Percentiles rank a stretch among this genome's conserved stretches.
phyloP scores from a whole-genome alignment of 2,888 invertebrate genomes.

The Linnaemya tessellans region DNA sequence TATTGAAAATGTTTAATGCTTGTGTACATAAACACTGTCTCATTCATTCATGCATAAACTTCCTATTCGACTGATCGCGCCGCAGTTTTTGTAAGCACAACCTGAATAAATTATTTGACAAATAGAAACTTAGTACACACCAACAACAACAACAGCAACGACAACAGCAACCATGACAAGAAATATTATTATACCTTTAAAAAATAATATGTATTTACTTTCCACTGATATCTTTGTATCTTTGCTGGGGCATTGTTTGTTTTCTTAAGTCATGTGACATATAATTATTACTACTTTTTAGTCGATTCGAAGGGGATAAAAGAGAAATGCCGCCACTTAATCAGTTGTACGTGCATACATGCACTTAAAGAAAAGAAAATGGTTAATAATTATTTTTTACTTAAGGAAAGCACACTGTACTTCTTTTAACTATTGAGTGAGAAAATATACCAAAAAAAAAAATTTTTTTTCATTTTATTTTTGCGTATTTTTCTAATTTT shows the following conservation, averaged over 20 bases:
- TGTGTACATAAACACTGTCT: background rate
- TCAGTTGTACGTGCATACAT: conserved; percentile 21
- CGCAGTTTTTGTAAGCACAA: conserved; percentile 28
- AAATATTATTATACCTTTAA: background rate
- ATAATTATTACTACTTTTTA: conserved; percentile 67
- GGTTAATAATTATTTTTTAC: background rate
- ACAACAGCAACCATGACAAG: conserved; percentile 21
- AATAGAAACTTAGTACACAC: conserved; percentile 24
- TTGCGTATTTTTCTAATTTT: too few relatives aligned
- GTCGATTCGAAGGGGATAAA: conserved; percentile 45
- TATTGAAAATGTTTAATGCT: conserved; percentile 7
- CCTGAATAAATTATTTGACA: conserved; percentile 61
- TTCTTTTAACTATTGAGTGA: too few relatives aligned
- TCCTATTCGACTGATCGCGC: background rate
- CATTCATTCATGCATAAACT: background rate
- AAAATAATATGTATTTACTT: conserved; percentile 22
- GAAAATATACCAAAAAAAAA: background rate
- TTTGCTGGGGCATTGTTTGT: conserved; percentile 58
- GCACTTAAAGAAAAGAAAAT: conserved; percentile 18
- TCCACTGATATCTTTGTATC: conserved; percentile 1
- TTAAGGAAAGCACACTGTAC: background rate
- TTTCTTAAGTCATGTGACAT: conserved; percentile 67
- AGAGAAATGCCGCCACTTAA: conserved; percentile 61
- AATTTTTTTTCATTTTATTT: too few relatives aligned
- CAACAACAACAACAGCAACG: conserved; percentile 15